These are phyloP conservation scores for Lerista edwardsae DNA, from an alignment of 2,797 vertebrate genomes.

Conservation along the genomic window DNA sequence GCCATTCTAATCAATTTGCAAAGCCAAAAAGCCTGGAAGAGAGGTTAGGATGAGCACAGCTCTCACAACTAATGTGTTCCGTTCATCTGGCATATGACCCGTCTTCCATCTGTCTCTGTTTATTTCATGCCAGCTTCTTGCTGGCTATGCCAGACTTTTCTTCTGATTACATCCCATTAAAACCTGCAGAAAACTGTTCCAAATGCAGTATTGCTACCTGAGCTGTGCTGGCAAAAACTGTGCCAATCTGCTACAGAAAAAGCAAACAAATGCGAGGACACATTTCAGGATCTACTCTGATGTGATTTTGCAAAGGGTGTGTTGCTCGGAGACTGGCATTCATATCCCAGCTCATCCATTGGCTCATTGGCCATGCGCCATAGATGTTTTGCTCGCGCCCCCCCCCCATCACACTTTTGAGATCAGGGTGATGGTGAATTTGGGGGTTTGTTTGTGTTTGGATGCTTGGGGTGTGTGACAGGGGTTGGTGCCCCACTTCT, in stretches of 20 bases:
- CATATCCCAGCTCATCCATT: background rate
- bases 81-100: background rate
- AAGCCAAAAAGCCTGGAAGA: background rate
- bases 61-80: background rate
- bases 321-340: background rate
- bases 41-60: background rate
- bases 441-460: no score
- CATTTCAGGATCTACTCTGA: background rate
- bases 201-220: background rate
- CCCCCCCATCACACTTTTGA: no score
- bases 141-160: conserved; percentile 15
- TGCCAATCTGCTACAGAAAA: background rate
- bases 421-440: no score
- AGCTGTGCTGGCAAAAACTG: background rate
- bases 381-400: no score
- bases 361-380: no score
- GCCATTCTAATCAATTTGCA: conserved; percentile 23
- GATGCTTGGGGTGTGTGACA: no score
- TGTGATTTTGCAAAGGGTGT: background rate
- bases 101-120: conserved; percentile 10
- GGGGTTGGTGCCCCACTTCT: no score
- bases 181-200: background rate
- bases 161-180: background rate
- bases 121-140: background rate
- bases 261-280: background rate